Percentiles rank a stretch among this genome's conserved stretches.
Conservation (phyloP, 2,797 vertebrate species). For the Phaenicophaeus curvirostris region DNA sequence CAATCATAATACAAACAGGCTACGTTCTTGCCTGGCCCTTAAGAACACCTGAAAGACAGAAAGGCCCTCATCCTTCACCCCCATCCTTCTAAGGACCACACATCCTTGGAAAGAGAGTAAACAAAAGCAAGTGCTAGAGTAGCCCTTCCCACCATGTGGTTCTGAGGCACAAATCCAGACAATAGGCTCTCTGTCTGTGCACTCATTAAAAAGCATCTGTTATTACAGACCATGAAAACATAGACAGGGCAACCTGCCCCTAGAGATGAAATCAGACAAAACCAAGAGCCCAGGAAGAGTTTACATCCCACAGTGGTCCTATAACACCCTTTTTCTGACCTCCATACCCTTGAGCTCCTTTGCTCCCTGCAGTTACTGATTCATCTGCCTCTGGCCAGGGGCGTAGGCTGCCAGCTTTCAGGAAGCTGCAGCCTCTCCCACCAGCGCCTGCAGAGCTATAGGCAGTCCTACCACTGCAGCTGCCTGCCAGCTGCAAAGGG, state of each 20-base stretch:
- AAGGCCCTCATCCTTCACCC: background rate
- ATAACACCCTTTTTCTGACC: background rate
- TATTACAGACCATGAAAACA: slow-evolving; percentile 42
- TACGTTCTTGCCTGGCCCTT: background rate
- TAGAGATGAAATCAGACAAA: slow-evolving; percentile 32
- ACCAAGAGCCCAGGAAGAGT: background rate
- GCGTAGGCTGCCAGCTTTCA: background rate
- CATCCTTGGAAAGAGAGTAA: slow-evolving; percentile 12
- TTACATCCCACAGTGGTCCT: background rate
- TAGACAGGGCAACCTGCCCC: background rate
- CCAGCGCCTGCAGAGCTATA: fast-evolving
- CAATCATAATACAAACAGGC: background rate
- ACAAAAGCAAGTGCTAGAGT: slow-evolving; percentile 37
- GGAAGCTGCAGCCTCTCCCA: background rate
- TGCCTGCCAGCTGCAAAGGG: background rate
- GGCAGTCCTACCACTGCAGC: background rate
- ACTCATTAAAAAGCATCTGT: slow-evolving; percentile 38
- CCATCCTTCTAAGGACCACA: slow-evolving; percentile 5
- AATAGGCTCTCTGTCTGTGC: background rate
- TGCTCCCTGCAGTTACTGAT: background rate
- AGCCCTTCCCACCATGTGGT: background rate
- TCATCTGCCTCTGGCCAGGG: background rate
- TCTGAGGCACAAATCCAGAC: slow-evolving; percentile 44
- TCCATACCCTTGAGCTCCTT: background rate
- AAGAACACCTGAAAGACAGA: slow-evolving; percentile 31